phyloP scores from a whole-genome alignment of 1,140 invertebrate species.

The Asbolus verrucosus region DNA sequence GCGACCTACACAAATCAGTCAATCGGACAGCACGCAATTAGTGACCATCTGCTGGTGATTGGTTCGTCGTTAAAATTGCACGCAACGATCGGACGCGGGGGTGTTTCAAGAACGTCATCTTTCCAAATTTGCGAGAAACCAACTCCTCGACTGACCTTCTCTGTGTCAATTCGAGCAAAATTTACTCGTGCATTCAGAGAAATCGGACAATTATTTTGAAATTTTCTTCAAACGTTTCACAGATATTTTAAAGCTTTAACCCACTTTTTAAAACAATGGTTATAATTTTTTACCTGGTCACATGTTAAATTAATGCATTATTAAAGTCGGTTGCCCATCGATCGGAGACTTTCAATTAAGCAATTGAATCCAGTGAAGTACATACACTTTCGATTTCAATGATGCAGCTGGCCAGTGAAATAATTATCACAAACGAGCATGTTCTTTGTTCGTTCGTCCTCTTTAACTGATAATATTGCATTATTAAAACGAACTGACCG shows the following conservation, averaged over 20 bases:
- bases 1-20: constrained; percentile 17
- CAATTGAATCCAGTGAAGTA: background rate
- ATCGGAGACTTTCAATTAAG: constrained; percentile 30
- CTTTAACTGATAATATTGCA: background rate
- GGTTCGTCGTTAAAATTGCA: constrained; percentile 6
- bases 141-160: background rate
- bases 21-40: constrained; percentile 6
- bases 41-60: constrained; percentile 13
- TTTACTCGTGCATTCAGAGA: constrained; percentile 1
- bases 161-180: constrained; percentile 4
- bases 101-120: background rate
- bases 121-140: constrained; percentile 1
- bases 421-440: constrained; percentile 4
- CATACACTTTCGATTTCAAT: constrained; percentile 16
- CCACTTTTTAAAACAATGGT: constrained; percentile 13
- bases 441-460: background rate
- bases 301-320: constrained; percentile 21
- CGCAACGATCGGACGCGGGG: constrained; percentile 7
- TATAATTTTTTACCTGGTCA: background rate
- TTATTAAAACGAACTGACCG: background rate
- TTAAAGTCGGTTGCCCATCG: background rate
- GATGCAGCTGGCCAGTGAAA: constrained; percentile 1
- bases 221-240: background rate
- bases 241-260: constrained; percentile 3
- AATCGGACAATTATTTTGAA: constrained; percentile 13